Evolutionary conservation across 1,140 invertebrate genomes (phyloP).

Genomic region (Colletes latitarsis): DNA sequence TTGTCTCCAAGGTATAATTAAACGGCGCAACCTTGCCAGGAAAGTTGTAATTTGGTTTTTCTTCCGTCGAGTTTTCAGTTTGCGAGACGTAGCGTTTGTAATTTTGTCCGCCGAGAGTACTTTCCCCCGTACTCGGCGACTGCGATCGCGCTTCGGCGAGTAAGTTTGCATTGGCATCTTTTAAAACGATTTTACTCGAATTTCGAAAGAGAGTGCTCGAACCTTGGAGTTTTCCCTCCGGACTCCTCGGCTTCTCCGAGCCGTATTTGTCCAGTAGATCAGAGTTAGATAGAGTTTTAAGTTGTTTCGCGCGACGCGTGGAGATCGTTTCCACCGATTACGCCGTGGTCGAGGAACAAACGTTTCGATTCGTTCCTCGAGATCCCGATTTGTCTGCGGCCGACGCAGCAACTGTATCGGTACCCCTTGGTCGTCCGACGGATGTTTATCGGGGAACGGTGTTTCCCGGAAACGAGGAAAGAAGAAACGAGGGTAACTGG

Average conservation of each 20-base stretch:
- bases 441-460: neutral
- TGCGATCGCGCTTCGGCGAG: no score
- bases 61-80: neutral
- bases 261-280: no score
- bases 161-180: no score
- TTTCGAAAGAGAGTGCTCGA: no score
- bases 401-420: neutral
- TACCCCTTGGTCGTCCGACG: neutral
- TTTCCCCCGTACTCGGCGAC: no score
- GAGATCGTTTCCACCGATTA: no score
- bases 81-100: neutral
- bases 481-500: slow-evolving; percentile 30
- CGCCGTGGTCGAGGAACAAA: no score
- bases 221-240: no score
- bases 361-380: neutral
- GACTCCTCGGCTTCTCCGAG: no score
- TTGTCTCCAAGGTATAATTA: slow-evolving; percentile 16
- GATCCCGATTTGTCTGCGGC: neutral
- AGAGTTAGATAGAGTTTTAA: no score
- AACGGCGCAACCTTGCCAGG: neutral
- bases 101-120: neutral
- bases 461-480: slow-evolving; percentile 10
- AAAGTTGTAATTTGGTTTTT: neutral
- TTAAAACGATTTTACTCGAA: no score
- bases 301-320: no score